Conservation (phyloP, 1,140 invertebrate genomes). For the Drosophila kohkoa region DNA sequence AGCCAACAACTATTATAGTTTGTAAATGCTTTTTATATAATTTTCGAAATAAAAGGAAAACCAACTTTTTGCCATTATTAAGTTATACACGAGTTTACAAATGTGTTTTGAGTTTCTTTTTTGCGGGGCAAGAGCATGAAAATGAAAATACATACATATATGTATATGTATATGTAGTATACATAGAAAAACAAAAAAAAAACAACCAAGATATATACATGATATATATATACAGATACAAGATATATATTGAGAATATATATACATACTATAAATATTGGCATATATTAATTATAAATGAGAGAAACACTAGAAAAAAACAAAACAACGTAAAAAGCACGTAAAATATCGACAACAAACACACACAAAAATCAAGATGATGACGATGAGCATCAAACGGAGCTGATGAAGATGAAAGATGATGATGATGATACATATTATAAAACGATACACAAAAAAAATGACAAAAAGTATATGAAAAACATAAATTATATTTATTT, state of each 20-base stretch:
- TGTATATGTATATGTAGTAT: constrained; percentile 52
- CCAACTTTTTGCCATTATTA: constrained; percentile 75
- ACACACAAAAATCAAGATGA: constrained; percentile 32
- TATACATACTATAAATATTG: constrained; percentile 77
- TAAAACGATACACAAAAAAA: constrained; percentile 67
- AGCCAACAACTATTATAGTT: constrained; percentile 82
- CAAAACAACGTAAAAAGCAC: constrained; percentile 38
- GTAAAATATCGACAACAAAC: constrained; percentile 36
- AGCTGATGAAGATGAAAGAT: constrained; percentile 36
- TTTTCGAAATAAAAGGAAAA: constrained; percentile 79
- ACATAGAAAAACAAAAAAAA: constrained; percentile 63
- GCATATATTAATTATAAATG: constrained; percentile 66
- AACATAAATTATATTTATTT: constrained; percentile 83
- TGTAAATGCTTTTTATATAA: constrained; percentile 81
- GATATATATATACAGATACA: constrained; percentile 49
- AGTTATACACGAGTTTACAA: constrained; percentile 65
- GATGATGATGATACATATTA: constrained; percentile 72
- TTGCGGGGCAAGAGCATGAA: constrained; percentile 47
- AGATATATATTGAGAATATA: constrained; percentile 70
- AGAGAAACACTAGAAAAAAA: constrained; percentile 57
- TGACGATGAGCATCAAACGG: too few relatives aligned
- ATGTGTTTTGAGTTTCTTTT: constrained; percentile 63
- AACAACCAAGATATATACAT: constrained; percentile 38
- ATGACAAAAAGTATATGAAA: constrained; percentile 59
- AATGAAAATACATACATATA: constrained; percentile 47